Evolutionary conservation across 2,797 vertebrate genomes (phyloP).

Genomic region (Gallinago solitaria): DNA sequence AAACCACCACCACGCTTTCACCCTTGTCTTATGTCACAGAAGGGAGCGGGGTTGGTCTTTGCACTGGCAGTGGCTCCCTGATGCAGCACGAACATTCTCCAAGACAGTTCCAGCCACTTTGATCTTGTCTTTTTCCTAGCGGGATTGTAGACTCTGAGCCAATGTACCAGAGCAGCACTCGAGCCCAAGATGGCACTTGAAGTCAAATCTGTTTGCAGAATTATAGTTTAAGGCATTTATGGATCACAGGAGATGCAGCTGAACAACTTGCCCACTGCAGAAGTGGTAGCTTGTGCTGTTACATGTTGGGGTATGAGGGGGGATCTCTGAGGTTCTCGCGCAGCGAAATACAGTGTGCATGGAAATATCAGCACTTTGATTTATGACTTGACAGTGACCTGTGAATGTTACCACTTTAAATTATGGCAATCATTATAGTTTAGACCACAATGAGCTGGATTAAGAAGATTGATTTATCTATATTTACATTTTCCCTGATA

Average conservation of each 20-base stretch:
- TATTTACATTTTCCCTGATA: neutral
- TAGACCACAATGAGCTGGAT: neutral
- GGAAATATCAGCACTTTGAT: neutral
- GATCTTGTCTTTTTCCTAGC: neutral
- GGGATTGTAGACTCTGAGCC: neutral
- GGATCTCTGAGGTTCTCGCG: neutral
- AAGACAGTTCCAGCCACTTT: neutral
- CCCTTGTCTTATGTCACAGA: neutral
- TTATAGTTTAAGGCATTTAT: neutral
- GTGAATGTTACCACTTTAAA: neutral
- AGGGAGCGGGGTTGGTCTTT: neutral
- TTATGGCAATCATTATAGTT: neutral
- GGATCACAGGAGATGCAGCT: neutral
- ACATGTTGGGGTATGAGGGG: neutral
- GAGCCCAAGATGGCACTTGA: neutral
- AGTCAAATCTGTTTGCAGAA: neutral
- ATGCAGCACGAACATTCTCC: neutral
- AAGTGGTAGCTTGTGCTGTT: neutral
- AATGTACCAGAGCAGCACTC: neutral
- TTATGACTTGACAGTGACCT: neutral
- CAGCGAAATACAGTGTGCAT: fast-evolving
- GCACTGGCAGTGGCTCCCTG: neutral
- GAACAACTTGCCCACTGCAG: neutral
- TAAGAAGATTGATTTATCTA: neutral
- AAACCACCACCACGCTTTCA: neutral